Evolutionary conservation across 2,113 vertebrate species (phyloP).

Genomic region (Saguinus imperator): DNA sequence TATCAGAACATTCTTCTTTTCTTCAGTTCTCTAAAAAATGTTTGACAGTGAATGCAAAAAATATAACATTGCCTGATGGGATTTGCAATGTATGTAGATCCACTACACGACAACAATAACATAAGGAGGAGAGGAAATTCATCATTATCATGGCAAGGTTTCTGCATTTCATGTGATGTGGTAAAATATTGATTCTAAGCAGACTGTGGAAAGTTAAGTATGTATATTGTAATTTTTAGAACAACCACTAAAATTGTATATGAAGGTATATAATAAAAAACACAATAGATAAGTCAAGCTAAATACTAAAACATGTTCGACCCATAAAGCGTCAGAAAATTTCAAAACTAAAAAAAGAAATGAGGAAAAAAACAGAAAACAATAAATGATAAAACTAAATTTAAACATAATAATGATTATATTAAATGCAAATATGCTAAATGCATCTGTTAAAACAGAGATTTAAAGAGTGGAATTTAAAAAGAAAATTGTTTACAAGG

Average conservation of each 20-base stretch:
- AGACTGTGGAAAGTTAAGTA: background rate
- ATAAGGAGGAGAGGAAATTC: background rate
- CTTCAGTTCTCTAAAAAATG: background rate
- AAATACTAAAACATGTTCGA: background rate
- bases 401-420: background rate
- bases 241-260: background rate
- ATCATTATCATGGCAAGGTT: background rate
- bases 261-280: background rate
- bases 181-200: background rate
- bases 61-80: background rate
- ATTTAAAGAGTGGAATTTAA: background rate
- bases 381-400: background rate
- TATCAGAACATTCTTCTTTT: background rate
- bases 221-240: background rate
- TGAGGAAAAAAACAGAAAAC: background rate
- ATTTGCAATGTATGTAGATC: background rate
- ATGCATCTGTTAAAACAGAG: background rate
- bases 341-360: background rate
- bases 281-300: background rate
- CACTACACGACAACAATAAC: background rate
- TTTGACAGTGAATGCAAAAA: background rate
- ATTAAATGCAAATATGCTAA: conserved; percentile 7
- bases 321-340: background rate
- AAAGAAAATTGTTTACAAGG: background rate
- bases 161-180: background rate